Conservation (phyloP, 64 coral and sea anemone genomes). For the Acropora yongei region DNA sequence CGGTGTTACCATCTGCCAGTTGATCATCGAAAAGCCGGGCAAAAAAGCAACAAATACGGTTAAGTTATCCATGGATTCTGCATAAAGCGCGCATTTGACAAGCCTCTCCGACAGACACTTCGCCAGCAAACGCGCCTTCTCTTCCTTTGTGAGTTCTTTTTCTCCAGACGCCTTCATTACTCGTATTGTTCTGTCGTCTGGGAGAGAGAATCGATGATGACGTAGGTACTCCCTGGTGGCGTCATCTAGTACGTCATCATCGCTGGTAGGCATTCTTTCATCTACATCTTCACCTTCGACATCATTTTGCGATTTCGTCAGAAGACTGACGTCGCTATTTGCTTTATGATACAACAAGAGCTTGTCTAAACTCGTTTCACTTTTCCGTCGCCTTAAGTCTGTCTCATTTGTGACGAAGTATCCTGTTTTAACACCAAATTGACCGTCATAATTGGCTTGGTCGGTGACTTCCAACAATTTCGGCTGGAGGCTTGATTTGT, state of each 20-base stretch:
- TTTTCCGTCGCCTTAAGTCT: neutral
- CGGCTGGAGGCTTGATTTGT: neutral
- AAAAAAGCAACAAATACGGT: constrained; percentile 85
- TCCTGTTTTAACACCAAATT: constrained; percentile 1
- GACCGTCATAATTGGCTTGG: neutral
- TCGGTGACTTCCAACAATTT: neutral
- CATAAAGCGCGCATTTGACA: constrained; percentile 73
- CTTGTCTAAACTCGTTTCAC: neutral
- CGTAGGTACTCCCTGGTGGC: constrained; percentile 5
- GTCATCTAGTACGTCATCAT: constrained; percentile 2
- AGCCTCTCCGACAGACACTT: constrained; percentile 77
- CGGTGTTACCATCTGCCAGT: constrained; percentile 54
- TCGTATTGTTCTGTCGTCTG: constrained; percentile 6
- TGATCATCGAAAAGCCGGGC: constrained; percentile 79
- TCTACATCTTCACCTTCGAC: neutral
- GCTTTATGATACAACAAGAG: neutral
- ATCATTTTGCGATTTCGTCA: neutral
- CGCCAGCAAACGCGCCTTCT: constrained; percentile 75
- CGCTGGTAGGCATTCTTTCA: neutral
- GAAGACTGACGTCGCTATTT: neutral
- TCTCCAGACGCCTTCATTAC: neutral
- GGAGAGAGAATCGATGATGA: constrained; percentile 40
- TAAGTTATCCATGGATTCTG: constrained; percentile 82
- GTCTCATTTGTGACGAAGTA: neutral
- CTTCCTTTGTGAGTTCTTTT: constrained; percentile 52